phyloP scores from a whole-genome alignment of 2,888 invertebrate genomes.

The Timandra comae region DNA sequence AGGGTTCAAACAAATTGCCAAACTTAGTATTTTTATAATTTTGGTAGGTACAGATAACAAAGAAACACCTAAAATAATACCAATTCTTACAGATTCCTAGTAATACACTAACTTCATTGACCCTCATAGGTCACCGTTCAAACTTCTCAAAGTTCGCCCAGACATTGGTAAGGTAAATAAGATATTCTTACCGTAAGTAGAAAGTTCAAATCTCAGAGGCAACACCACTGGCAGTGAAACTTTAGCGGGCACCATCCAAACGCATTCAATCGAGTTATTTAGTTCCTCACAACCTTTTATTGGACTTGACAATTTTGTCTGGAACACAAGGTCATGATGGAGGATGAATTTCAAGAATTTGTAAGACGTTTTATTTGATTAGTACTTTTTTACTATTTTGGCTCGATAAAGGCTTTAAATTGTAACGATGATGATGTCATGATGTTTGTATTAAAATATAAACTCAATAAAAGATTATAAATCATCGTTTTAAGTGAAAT shows the following conservation, averaged over 20 bases:
- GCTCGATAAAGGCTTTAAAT: no score
- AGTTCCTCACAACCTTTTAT: constrained; percentile 36
- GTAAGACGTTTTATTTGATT: no score
- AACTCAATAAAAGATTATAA: no score
- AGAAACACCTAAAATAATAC: no score
- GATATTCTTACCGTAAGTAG: constrained; percentile 35
- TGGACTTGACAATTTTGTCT: constrained; percentile 37
- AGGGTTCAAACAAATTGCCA: no score
- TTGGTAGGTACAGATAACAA: no score
- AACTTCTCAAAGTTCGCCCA: background rate
- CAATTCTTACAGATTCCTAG: background rate
- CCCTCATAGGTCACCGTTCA: no score
- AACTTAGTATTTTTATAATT: background rate
- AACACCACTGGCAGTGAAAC: constrained; percentile 37
- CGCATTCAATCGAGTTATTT: constrained; percentile 25
- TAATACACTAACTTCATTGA: background rate
- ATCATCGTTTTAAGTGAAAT: no score
- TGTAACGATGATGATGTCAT: no score
- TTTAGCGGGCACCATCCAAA: constrained; percentile 43
- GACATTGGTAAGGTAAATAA: background rate
- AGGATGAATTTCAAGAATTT: no score
- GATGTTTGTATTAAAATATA: no score
- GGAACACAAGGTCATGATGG: constrained; percentile 10
- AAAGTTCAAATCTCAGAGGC: constrained; percentile 41
- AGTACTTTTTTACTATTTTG: no score